phyloP scores from a whole-genome alignment of 2,113 vertebrate species.

The Astatotilapia flaviijosephi region DNA sequence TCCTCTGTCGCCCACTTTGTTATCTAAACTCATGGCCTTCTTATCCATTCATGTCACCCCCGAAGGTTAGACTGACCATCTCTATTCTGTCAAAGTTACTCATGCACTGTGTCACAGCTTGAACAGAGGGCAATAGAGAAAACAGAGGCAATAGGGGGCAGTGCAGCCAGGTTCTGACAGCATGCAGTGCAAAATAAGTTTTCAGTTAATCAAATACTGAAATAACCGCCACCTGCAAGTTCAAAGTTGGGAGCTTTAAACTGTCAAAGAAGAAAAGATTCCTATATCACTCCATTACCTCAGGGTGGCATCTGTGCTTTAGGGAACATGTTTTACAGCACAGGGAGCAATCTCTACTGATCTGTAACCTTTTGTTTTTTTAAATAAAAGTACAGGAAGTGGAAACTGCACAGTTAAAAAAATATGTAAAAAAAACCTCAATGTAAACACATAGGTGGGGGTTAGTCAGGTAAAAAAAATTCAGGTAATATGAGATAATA shows the following conservation, averaged over 20 bases:
- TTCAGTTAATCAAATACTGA: background rate
- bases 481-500: background rate
- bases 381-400: background rate
- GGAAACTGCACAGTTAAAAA: background rate
- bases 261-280: background rate
- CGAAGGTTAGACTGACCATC: slow-evolving; percentile 20
- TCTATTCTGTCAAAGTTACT: background rate
- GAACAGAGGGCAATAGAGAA: background rate
- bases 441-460: background rate
- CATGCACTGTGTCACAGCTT: background rate
- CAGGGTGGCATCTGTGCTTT: background rate
- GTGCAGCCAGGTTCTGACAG: background rate
- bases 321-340: background rate
- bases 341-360: background rate
- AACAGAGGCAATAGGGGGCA: background rate
- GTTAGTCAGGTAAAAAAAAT: background rate
- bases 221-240: background rate
- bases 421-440: background rate
- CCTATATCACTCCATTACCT: background rate
- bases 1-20: slow-evolving; percentile 26
- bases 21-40: slow-evolving; percentile 13
- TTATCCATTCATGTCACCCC: slow-evolving; percentile 2
- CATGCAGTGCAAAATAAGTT: background rate
- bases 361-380: background rate
- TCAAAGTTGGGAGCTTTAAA: background rate